Evolutionary conservation across 2,113 vertebrate genomes (phyloP).

Genomic region (Corythaixoides concolor): DNA sequence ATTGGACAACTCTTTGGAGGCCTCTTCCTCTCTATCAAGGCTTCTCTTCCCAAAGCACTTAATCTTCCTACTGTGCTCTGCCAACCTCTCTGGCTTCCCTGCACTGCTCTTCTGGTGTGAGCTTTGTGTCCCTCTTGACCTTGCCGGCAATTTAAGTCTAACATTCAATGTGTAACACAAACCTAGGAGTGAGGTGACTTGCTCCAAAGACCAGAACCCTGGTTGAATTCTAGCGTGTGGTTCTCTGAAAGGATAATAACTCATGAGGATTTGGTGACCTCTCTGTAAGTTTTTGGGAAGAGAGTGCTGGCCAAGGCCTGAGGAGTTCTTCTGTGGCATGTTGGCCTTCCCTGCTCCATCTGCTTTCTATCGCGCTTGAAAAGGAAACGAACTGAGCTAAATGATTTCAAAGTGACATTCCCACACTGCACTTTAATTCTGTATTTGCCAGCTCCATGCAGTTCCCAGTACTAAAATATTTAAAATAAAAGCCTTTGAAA

Average conservation of each 20-base stretch:
- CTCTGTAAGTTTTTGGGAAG: not conserved
- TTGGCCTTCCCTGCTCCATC: slow-evolving; percentile 51
- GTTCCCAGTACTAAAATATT: slow-evolving; percentile 26
- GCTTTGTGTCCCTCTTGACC: not conserved
- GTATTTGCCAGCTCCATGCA: slow-evolving; percentile 41
- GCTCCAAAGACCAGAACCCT: not conserved
- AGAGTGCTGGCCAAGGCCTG: slow-evolving; percentile 9
- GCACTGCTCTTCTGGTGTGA: not conserved
- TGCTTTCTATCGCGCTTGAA: slow-evolving; percentile 60
- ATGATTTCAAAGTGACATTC: slow-evolving; percentile 62
- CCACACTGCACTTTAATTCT: slow-evolving; percentile 45
- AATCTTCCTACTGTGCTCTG: not conserved
- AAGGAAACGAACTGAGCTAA: slow-evolving; percentile 51
- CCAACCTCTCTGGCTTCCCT: not conserved
- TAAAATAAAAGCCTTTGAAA: slow-evolving; percentile 35
- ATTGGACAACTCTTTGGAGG: slow-evolving; percentile 8
- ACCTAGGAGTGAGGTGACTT: not conserved
- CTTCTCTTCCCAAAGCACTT: slow-evolving; percentile 17
- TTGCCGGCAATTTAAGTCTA: not conserved
- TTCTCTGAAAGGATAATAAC: slow-evolving; percentile 22
- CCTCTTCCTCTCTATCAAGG: not conserved
- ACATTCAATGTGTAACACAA: not conserved
- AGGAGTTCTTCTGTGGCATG: slow-evolving; percentile 35
- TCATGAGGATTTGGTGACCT: slow-evolving; percentile 13
- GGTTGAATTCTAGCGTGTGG: not conserved